Base-by-base conservation (phyloP, 2,797 vertebrate species). In the Halcyon smyrnensis region DNA sequence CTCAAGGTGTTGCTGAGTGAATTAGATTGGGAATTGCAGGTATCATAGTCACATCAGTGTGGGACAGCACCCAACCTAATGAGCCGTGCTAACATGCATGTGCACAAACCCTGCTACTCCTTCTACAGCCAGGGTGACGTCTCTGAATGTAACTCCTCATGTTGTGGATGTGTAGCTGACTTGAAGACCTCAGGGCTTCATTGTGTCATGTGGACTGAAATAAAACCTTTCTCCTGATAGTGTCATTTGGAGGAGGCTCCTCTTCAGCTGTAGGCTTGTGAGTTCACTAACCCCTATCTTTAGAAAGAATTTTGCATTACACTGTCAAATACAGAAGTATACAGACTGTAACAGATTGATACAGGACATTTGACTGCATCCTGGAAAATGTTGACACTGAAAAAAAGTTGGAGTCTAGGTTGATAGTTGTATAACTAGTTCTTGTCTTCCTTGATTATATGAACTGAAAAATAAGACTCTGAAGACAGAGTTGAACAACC, bases 1-100 rank as follows among this genome's bases (percentile, higher is more conserved):
- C 6, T 8, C 25, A 41, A 25, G 21, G 27, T 41, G 37, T 45
- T 71, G 27, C 54, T 5, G 4, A 54, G 6, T 12, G 11, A 54
- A 11, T 63, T 63, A 43, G 15, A 45, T 50, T 50, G 45, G 24
- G 43, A 13, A 32, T 30, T 34, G 6, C 8, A 32, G n/a, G 23
- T 39, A 6, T 51, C 71, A 34, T 2, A 24, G 12, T 64, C 50
- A 18, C 37, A 54, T 36, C 51, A 37, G 19, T 20, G 15, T 10
- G 32, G 50, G 37, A 27, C 27, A 46, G 56, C 20, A 76, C 30
- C 27, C 0, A 0, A 32, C 36, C 5, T 21, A 43, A 60, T 18
- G 41, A 64, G 12, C 14, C 1, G 0, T 28, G 57, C 13, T 51
- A 27, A 27, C 11, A 16, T 6, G 18, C 2, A 2, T 1, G 0